Conservation (phyloP, 2,888 invertebrate species). For the Leptura quadrifasciata region DNA sequence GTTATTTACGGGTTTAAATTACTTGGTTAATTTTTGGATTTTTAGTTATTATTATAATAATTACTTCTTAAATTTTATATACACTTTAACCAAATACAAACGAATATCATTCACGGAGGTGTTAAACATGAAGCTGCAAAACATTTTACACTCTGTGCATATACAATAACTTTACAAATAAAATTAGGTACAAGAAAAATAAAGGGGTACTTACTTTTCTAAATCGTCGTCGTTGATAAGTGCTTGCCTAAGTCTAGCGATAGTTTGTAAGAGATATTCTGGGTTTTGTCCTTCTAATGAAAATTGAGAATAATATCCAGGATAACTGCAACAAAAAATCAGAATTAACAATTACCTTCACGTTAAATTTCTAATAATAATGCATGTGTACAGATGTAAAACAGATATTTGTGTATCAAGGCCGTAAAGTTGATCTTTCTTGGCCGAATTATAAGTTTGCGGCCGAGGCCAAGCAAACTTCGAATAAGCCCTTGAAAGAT, state of each 20-base stretch:
- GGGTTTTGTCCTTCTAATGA: constrained; percentile 81
- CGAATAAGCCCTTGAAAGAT: too few relatives aligned
- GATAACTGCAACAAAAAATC: constrained; percentile 61
- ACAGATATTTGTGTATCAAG: too few relatives aligned
- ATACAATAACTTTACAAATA: background rate
- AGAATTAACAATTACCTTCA: background rate
- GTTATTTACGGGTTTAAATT: too few relatives aligned
- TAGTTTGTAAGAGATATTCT: constrained; percentile 85
- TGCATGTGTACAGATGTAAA: too few relatives aligned
- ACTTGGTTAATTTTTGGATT: too few relatives aligned
- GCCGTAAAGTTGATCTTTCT: too few relatives aligned
- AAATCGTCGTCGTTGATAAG: constrained; percentile 86
- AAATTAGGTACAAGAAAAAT: background rate
- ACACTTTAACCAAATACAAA: background rate
- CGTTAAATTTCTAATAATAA: background rate
- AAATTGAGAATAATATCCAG: constrained; percentile 68
- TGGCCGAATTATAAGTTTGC: too few relatives aligned
- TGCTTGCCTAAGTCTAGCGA: constrained; percentile 85
- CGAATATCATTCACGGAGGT: background rate
- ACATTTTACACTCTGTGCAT: background rate
- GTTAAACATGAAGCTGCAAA: constrained; percentile 3
- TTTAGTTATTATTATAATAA: too few relatives aligned
- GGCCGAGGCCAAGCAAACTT: too few relatives aligned
- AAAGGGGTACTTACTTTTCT: constrained; percentile 81
- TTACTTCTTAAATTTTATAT: too few relatives aligned